phyloP scores from a whole-genome alignment of 2,888 invertebrate species.

The Willowsia nigromaculata region DNA sequence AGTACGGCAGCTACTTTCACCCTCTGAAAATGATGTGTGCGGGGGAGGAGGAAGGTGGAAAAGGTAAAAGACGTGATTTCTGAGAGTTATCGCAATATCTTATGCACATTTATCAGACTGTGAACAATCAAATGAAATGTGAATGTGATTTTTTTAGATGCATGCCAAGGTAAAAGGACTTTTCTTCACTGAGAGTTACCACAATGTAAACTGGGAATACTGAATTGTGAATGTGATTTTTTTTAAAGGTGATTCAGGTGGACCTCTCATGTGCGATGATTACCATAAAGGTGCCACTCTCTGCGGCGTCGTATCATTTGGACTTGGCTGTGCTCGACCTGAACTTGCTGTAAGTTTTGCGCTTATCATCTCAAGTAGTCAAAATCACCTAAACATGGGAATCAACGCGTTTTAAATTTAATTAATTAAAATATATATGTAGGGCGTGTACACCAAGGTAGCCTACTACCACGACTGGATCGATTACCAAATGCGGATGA shows the following conservation, averaged over 20 bases:
- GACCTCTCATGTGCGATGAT: slow-evolving; percentile 61
- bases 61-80: slow-evolving; percentile 24
- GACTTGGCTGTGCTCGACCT: slow-evolving; percentile 59
- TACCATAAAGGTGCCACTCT: slow-evolving; percentile 56
- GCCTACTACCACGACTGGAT: slow-evolving; percentile 64
- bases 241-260: slow-evolving; percentile 34
- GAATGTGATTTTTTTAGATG: slow-evolving; percentile 21
- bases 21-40: slow-evolving; percentile 65
- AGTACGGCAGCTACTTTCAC: slow-evolving; percentile 54
- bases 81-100: background rate
- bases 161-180: no score
- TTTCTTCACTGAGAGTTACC: no score
- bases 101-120: no score
- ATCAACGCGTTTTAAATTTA: background rate
- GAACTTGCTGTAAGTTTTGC: slow-evolving; percentile 53
- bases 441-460: slow-evolving; percentile 62
- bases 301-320: slow-evolving; percentile 62
- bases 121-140: background rate
- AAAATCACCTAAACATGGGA: background rate
- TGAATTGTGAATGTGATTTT: no score
- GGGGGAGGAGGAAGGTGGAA: slow-evolving; percentile 54
- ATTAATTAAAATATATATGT: background rate
- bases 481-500: slow-evolving; percentile 18
- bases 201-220: no score
- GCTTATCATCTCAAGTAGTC: no score